phyloP scores from a whole-genome alignment of 1,140 invertebrate species.

The Penaeus japonicus region DNA sequence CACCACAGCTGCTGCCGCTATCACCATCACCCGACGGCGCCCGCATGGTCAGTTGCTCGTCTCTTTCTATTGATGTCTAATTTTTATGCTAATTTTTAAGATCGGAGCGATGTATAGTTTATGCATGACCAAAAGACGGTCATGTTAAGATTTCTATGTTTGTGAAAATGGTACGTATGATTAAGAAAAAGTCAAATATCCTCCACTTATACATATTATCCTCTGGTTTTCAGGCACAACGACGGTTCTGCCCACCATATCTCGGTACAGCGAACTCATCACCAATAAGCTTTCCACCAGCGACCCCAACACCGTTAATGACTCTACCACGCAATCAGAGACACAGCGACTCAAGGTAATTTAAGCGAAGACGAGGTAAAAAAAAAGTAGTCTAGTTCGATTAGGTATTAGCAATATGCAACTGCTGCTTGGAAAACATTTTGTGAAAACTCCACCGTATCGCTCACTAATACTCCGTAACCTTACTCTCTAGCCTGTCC shows the following conservation, averaged over 20 bases:
- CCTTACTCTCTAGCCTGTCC: conserved; percentile 6
- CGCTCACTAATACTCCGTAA: background rate
- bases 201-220: no score
- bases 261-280: conserved; percentile 38
- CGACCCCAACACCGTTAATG: conserved; percentile 48
- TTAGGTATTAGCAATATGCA: no score
- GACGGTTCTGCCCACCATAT: conserved; percentile 43
- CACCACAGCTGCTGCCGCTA: conserved; percentile 2
- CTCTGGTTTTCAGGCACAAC: background rate
- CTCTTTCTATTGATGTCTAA: no score
- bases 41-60: background rate
- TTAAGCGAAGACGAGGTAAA: background rate
- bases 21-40: conserved; percentile 36
- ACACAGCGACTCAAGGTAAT: background rate
- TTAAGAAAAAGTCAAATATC: no score
- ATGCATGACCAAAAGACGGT: no score
- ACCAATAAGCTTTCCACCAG: conserved; percentile 49
- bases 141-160: no score
- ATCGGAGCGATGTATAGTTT: no score
- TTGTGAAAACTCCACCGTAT: no score
- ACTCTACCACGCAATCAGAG: conserved; percentile 29
- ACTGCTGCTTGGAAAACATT: no score
- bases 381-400: background rate
- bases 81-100: no score
- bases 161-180: no score